A percentile compares a stretch with the other conserved stretches of the same genome.
phyloP scores from a whole-genome alignment of 2,797 vertebrate species.

The Fistularia commersonii region DNA sequence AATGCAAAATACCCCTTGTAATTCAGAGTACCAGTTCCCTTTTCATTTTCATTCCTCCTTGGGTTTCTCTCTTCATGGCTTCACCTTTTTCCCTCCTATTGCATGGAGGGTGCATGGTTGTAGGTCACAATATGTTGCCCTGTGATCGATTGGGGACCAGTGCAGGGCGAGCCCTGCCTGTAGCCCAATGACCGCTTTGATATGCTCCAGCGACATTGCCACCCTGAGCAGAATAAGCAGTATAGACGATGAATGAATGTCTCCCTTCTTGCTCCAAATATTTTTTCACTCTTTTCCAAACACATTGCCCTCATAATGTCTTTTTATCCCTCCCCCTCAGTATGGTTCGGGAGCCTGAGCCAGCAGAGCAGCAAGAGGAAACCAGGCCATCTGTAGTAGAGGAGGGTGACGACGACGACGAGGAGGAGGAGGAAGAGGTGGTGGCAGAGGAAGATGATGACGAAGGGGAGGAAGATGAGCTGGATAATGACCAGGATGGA shows the following conservation, averaged over 20 bases:
- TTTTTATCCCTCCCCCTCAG: conserved; percentile 55
- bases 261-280: conserved; percentile 19
- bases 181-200: no score
- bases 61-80: conserved; percentile 7
- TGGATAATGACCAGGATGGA: conserved; percentile 72
- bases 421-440: conserved; percentile 71
- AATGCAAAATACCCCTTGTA: conserved; percentile 18
- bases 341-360: conserved; percentile 83
- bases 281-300: conserved; percentile 8
- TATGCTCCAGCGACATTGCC: no score
- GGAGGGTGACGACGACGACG: conserved; percentile 23
- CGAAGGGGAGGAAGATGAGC: conserved; percentile 68
- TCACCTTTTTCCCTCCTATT: neutral
- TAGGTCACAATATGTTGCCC: no score
- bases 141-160: no score
- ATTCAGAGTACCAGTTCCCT: conserved; percentile 10
- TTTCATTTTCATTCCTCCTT: conserved; percentile 4
- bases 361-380: conserved; percentile 78
- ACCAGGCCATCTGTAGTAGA: conserved; percentile 74
- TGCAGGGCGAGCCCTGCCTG: no score
- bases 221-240: no score
- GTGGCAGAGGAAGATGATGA: conserved; percentile 69
- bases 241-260: no score
- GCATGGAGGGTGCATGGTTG: no score
- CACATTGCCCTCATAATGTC: neutral